Conservation (phyloP, 2,797 vertebrate species). For the Channallabes apus region DNA sequence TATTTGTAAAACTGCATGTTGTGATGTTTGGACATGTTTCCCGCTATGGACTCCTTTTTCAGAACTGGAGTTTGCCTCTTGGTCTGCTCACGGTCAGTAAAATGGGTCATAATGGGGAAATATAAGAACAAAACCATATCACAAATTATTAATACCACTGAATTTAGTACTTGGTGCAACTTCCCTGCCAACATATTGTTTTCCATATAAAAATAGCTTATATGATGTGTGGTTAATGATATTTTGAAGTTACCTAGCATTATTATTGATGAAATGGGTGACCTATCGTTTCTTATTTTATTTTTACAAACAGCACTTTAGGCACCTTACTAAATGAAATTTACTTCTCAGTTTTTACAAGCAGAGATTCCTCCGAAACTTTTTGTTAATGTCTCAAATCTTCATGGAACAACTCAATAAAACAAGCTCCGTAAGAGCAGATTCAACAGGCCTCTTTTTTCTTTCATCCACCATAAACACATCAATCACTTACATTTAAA, state of each 20-base stretch:
- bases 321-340: neutral
- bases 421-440: slow-evolving; percentile 7
- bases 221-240: neutral
- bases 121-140: neutral
- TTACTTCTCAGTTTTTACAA: neutral
- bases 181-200: neutral
- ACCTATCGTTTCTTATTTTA: neutral
- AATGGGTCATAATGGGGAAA: neutral
- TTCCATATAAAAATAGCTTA: neutral
- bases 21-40: too few species aligned
- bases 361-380: neutral
- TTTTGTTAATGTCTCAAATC: neutral
- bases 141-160: neutral
- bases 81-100: neutral
- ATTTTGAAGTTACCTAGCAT: neutral
- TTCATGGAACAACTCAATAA: slow-evolving; percentile 22
- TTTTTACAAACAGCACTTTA: neutral
- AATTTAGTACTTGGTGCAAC: neutral
- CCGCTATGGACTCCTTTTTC: too few species aligned
- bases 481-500: slow-evolving; percentile 81
- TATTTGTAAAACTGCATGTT: too few species aligned
- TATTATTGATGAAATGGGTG: neutral
- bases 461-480: slow-evolving; percentile 61
- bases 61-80: too few species aligned
- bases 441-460: slow-evolving; percentile 16